Evolutionary conservation across 1,140 invertebrate species (phyloP).

Genomic region (Plutomurus gul): DNA sequence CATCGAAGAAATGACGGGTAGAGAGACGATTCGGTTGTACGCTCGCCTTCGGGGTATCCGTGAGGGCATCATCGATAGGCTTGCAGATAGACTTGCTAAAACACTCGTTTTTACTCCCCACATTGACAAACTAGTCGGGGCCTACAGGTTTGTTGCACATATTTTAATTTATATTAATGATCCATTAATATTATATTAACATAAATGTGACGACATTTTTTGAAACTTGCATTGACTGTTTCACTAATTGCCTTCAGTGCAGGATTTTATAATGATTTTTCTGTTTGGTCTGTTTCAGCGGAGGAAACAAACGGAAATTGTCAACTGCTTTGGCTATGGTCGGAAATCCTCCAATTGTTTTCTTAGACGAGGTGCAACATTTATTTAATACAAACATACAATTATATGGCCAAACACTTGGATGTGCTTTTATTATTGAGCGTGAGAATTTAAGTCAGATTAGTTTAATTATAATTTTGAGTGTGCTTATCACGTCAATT

Average conservation of each 20-base stretch:
- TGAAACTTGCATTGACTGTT: not conserved
- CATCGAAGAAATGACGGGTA: conserved; percentile 76
- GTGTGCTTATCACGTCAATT: too few relatives aligned
- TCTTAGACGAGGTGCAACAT: conserved; percentile 87
- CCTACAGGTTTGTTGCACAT: conserved; percentile 65
- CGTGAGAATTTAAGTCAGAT: too few relatives aligned
- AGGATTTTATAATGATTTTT: not conserved
- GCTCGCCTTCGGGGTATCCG: conserved; percentile 75
- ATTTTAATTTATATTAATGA: not conserved
- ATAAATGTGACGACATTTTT: not conserved
- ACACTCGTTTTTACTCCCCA: conserved; percentile 57
- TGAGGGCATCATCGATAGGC: conserved; percentile 55
- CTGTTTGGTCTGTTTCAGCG: conserved; percentile 70
- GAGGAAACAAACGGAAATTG: conserved; percentile 93
- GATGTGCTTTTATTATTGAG: too few relatives aligned
- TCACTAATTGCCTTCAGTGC: not conserved
- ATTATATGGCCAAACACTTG: too few relatives aligned
- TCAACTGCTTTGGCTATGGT: conserved; percentile 90
- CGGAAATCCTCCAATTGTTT: conserved; percentile 85
- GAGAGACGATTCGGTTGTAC: conserved; percentile 76
- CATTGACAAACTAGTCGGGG: conserved; percentile 60
- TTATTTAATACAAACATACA: too few relatives aligned
- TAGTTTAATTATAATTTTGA: too few relatives aligned
- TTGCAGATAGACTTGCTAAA: conserved; percentile 57
- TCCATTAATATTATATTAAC: not conserved